Evolutionary conservation across 2,797 vertebrate genomes (phyloP), one percentile per base, ranked within the genome.

Genomic region (Microcaecilia unicolor): DNA sequence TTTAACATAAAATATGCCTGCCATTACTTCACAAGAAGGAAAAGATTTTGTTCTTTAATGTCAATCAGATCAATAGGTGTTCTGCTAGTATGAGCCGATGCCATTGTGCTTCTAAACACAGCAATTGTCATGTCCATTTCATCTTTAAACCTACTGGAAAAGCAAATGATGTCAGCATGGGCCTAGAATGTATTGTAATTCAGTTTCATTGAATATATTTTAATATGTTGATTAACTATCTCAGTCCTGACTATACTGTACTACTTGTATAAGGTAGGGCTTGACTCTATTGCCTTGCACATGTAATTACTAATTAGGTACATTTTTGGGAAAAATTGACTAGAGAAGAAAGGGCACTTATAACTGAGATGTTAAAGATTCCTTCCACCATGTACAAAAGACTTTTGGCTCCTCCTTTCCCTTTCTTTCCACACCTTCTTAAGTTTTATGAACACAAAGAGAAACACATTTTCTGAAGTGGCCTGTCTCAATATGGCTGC

Each of bases 361-460:
- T 18, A 52, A 45, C 16, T 3, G 22, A 34, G 29, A 34, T 17
- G 1, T 18, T 58, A 50, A 68, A 71, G 32, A 40, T 38, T 69
- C 24, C 52, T 56, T 55, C 52, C 33, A 48, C 18, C 40, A 43
- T 51, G 43, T 20, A 57, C 51, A 57, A 52, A 65, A 43, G 52
- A 58, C 61, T 64, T 66, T 60, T 48, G 66, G 63, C 51, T 19
- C 20, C 19, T 8, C 19, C 20, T 20, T 20, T 20, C 19, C 20
- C 8, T 5, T 8, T 13, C 10, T 21, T 17, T 13, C 31, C n/a
- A 51, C 50, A 53, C 45, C 41, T 13, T 58, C n/a, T n/a, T n/a
- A n/a, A n/a, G 40, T 67, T 69, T 64, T 50, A 41, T 34, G 34
- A 36, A 65, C 52, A 75, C 64, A 72, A 72, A 70, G 67, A 62